These are phyloP conservation scores for Calypte anna DNA, from an alignment of 2,113 vertebrate genomes.

Conservation along the genomic window DNA sequence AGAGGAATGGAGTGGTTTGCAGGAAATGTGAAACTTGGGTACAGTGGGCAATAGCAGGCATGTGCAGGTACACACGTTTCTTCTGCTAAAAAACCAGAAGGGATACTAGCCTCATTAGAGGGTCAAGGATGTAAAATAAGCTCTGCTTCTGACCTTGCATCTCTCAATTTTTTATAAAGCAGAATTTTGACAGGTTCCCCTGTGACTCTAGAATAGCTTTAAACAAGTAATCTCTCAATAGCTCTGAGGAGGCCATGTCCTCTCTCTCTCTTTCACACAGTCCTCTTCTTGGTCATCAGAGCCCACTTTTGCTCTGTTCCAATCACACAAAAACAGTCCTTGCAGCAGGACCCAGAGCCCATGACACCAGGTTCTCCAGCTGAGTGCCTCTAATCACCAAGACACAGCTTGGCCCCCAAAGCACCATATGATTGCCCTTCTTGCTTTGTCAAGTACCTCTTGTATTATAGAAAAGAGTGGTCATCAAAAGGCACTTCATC, in stretches of 20 bases:
- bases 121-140: neutral
- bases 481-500: neutral
- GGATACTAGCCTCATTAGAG: neutral
- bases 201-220: neutral
- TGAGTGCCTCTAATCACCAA: neutral
- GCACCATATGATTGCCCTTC: neutral
- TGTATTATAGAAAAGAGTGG: neutral
- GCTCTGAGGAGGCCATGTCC: neutral
- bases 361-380: neutral
- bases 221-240: neutral
- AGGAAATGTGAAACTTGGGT: neutral
- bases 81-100: neutral
- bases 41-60: neutral
- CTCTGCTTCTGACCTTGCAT: neutral
- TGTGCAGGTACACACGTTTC: neutral
- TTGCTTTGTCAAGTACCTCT: neutral
- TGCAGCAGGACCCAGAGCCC: neutral
- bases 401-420: neutral
- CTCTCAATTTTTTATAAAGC: neutral
- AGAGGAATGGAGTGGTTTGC: neutral
- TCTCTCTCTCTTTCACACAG: neutral
- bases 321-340: neutral
- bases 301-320: neutral
- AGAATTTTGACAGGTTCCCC: neutral
- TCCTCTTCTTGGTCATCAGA: neutral